Evolutionary conservation across 2,797 vertebrate species (phyloP).

Genomic region (Apogon talboti): DNA sequence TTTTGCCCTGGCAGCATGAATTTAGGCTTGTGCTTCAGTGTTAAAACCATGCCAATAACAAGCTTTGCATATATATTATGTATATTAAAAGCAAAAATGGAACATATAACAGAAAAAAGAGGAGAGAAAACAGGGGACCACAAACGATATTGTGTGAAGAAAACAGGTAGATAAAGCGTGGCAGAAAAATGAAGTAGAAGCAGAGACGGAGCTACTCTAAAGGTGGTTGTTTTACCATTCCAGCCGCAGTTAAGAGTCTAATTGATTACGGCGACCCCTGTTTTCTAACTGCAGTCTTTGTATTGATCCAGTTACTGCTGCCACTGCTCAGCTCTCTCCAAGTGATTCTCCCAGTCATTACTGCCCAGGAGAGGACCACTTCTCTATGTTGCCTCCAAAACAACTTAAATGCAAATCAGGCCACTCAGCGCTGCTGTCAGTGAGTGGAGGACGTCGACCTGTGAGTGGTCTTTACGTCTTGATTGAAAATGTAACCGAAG

Average conservation of each 20-base stretch:
- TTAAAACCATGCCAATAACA: no score
- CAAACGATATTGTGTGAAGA: no score
- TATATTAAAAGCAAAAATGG: no score
- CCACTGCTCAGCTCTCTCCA: conserved; percentile 39
- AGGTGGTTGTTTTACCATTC: conserved; percentile 42
- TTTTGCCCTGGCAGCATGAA: no score
- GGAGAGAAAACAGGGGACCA: no score
- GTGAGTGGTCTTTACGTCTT: not conserved
- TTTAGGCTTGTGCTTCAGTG: no score
- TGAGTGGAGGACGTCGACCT: conserved; percentile 7
- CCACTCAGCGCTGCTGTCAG: not conserved
- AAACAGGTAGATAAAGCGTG: not conserved
- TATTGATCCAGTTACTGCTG: conserved; percentile 70
- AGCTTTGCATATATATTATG: no score
- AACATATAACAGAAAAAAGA: not conserved
- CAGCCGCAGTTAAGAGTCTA: conserved; percentile 53
- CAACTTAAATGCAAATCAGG: conserved; percentile 30
- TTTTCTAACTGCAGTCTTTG: conserved; percentile 63
- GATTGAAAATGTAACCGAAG: conserved; percentile 3
- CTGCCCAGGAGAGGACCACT: conserved; percentile 34
- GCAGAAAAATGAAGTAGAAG: not conserved
- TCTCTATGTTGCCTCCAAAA: conserved; percentile 23
- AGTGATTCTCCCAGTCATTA: conserved; percentile 60
- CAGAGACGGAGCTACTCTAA: conserved; percentile 3
- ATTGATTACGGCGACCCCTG: conserved; percentile 63